Percentiles rank a stretch among this genome's conserved stretches.
Evolutionary conservation across 1,140 invertebrate genomes (phyloP).

Genomic region (Caligus rogercresseyi): DNA sequence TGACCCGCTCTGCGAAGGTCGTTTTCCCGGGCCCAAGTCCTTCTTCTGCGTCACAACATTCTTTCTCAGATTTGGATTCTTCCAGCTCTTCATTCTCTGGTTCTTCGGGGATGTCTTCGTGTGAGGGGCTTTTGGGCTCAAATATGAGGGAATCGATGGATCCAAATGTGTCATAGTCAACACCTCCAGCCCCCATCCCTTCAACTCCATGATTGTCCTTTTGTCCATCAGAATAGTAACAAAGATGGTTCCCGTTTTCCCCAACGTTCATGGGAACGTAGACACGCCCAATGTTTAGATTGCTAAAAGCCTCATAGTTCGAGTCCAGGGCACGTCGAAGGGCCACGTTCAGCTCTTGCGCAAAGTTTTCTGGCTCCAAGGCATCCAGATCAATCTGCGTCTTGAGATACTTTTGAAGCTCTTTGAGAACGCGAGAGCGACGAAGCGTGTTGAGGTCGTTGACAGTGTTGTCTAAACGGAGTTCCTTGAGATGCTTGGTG

Average conservation of each 20-base stretch:
- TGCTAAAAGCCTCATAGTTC: slow-evolving; percentile 23
- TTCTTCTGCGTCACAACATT: background rate
- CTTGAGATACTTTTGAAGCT: slow-evolving; percentile 1
- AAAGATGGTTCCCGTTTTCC: too few relatives aligned
- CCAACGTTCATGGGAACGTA: slow-evolving; percentile 30
- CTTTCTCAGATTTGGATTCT: background rate
- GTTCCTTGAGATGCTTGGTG: slow-evolving; percentile 7
- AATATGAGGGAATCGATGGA: slow-evolving; percentile 29
- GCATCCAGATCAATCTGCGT: slow-evolving; percentile 20
- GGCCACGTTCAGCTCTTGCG: slow-evolving; percentile 21
- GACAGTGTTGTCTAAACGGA: background rate
- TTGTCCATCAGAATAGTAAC: too few relatives aligned
- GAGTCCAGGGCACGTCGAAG: slow-evolving; percentile 21
- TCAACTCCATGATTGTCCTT: slow-evolving; percentile 17
- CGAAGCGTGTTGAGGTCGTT: slow-evolving; percentile 11
- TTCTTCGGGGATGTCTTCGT: slow-evolving; percentile 22
- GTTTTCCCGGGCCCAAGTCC: slow-evolving; percentile 14
- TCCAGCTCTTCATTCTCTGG: slow-evolving; percentile 5
- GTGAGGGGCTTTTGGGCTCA: slow-evolving; percentile 25
- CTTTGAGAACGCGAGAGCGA: background rate
- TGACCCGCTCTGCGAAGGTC: slow-evolving; percentile 16
- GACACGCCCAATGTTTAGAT: slow-evolving; percentile 28
- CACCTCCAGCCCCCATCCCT: slow-evolving; percentile 21
- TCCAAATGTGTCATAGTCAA: slow-evolving; percentile 27
- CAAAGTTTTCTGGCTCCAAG: slow-evolving; percentile 20